phyloP scores from a whole-genome alignment of 2,113 vertebrate genomes.

The Verasper variegatus region DNA sequence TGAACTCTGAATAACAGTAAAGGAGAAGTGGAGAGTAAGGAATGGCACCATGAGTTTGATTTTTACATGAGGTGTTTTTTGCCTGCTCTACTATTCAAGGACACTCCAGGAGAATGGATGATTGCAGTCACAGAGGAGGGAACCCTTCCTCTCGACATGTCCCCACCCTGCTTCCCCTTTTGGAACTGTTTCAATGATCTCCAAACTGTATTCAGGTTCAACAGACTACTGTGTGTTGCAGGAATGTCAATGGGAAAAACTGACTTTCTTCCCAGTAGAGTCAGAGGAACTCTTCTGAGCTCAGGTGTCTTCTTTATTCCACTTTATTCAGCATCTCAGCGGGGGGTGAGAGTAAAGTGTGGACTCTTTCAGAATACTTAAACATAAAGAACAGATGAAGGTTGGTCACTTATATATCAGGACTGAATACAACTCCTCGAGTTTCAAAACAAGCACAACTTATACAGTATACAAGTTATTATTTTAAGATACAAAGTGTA shows the following conservation, averaged over 20 bases:
- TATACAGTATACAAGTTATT: background rate
- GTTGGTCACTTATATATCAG: background rate
- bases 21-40: slow-evolving; percentile 3
- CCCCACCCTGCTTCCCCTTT: slow-evolving; percentile 19
- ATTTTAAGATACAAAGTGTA: background rate
- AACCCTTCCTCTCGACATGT: background rate
- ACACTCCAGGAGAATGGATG: slow-evolving; percentile 8
- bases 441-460: background rate
- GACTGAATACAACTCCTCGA: background rate
- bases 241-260: slow-evolving; percentile 46
- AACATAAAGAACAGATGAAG: background rate
- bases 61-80: slow-evolving; percentile 15
- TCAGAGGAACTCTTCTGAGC: slow-evolving; percentile 31
- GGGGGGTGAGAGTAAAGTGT: slow-evolving; percentile 4
- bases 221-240: slow-evolving; percentile 23
- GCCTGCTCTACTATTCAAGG: slow-evolving; percentile 13
- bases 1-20: slow-evolving; percentile 28
- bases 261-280: slow-evolving; percentile 38
- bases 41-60: slow-evolving; percentile 1
- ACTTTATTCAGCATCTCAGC: slow-evolving; percentile 27
- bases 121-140: slow-evolving; percentile 9
- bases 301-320: slow-evolving; percentile 27
- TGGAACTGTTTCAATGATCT: slow-evolving; percentile 1
- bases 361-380: slow-evolving; percentile 26
- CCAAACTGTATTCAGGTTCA: background rate